These are phyloP conservation scores for Odocoileus hemionus DNA, from an alignment of 2,113 vertebrate genomes.

Conservation along the genomic window DNA sequence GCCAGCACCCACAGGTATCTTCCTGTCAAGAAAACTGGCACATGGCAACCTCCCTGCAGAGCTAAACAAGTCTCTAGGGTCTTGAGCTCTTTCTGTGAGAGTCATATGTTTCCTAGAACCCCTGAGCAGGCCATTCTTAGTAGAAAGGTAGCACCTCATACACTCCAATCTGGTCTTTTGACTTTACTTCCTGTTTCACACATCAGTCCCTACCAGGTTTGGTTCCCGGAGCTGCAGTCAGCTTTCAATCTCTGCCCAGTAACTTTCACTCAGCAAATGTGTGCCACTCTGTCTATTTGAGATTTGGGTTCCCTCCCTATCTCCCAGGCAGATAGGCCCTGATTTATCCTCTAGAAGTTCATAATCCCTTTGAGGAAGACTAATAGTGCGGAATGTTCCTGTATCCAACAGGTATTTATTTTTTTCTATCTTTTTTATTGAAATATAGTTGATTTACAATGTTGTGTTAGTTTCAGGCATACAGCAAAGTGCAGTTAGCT, in stretches of 20 bases:
- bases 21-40: neutral
- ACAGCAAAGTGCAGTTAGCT: neutral
- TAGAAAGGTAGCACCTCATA: too few species aligned
- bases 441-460: neutral
- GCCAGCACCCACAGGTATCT: neutral
- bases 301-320: neutral
- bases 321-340: neutral
- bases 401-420: neutral
- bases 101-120: neutral
- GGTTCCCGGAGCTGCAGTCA: neutral
- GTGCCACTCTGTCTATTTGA: too few species aligned
- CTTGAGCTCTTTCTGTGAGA: neutral
- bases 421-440: neutral
- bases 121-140: neutral
- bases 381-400: neutral
- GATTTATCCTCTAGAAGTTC: neutral
- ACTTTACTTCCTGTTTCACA: neutral
- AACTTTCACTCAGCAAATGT: neutral
- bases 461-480: neutral
- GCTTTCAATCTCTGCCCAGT: neutral
- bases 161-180: neutral
- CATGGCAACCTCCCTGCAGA: neutral
- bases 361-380: neutral
- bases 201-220: neutral
- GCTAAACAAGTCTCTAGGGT: neutral